Percentiles rank a stretch among this genome's conserved stretches.
These are phyloP conservation scores for Rutilus rutilus DNA, from an alignment of 2,113 vertebrate genomes.

Conservation along the genomic window DNA sequence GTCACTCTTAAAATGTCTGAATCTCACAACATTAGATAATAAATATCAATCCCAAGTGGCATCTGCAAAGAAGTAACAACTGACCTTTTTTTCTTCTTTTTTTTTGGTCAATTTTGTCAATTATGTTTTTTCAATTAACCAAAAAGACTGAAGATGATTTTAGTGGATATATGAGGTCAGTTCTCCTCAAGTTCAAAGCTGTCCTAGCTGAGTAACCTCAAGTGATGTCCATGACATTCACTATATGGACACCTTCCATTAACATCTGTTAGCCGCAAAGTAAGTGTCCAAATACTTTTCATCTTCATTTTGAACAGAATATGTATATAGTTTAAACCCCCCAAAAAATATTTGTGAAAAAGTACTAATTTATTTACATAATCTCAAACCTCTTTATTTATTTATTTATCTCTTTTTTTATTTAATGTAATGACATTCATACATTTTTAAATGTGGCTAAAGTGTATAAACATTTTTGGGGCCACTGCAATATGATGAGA, in stretches of 20 bases:
- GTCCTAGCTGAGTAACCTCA: no score
- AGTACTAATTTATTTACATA: neutral
- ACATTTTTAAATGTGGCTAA: neutral
- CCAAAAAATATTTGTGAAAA: no score
- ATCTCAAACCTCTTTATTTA: neutral
- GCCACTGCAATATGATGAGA: neutral
- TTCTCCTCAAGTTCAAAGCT: no score
- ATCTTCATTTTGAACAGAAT: neutral
- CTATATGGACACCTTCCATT: no score
- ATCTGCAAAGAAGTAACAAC: neutral
- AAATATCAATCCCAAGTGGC: neutral
- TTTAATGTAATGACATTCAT: neutral
- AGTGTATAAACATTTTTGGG: neutral
- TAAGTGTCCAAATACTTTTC: neutral
- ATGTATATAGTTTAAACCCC: neutral
- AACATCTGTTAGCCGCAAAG: neutral
- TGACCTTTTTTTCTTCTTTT: neutral
- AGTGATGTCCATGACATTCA: no score
- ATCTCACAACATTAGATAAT: neutral
- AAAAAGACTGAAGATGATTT: neutral
- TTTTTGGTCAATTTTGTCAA: no score
- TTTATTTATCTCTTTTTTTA: neutral
- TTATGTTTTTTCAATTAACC: neutral
- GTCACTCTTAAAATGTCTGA: neutral
- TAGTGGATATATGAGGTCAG: neutral